Percentiles rank a stretch among this genome's conserved stretches.
Conservation (phyloP, 1,140 invertebrate genomes). For the Aphelinus certus region DNA sequence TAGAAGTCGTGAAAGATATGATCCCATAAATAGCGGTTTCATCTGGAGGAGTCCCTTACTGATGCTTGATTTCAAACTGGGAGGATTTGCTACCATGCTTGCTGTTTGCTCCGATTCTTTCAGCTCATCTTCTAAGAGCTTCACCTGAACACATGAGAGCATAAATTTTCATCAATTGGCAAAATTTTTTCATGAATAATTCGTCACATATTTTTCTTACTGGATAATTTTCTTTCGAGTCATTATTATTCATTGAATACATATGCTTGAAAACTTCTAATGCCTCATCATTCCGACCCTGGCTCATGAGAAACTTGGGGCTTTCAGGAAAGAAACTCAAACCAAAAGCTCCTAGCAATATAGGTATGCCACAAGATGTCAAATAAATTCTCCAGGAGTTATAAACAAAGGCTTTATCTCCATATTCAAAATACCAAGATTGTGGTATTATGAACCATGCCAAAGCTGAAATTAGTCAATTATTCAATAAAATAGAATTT, state of each 20-base stretch:
- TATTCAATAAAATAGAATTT: no score
- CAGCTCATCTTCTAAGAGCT: slow-evolving; percentile 58
- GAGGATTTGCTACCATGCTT: no score
- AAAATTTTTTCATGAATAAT: background rate
- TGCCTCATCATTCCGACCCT: slow-evolving; percentile 75
- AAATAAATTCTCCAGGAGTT: slow-evolving; percentile 84
- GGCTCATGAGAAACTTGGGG: slow-evolving; percentile 83
- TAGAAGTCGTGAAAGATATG: slow-evolving; percentile 57
- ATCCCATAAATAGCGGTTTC: slow-evolving; percentile 60
- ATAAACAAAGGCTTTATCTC: slow-evolving; percentile 51
- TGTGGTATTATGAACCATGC: slow-evolving; percentile 68
- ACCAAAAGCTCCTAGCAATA: slow-evolving; percentile 69
- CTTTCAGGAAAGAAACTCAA: slow-evolving; percentile 80
- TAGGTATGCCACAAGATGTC: slow-evolving; percentile 71
- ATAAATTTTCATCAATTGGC: no score
- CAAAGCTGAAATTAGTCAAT: slow-evolving; percentile 51
- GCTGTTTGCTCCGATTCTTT: slow-evolving; percentile 21
- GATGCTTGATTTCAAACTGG: no score
- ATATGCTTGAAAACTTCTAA: slow-evolving; percentile 70
- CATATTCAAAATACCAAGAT: slow-evolving; percentile 51
- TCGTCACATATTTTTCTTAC: slow-evolving; percentile 57
- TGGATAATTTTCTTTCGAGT: slow-evolving; percentile 70
- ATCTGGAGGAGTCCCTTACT: slow-evolving; percentile 56
- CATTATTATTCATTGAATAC: slow-evolving; percentile 71
- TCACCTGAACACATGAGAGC: slow-evolving; percentile 44